These are phyloP conservation scores for Clanis bilineata DNA, from an alignment of 2,888 invertebrate genomes.

Conservation along the genomic window DNA sequence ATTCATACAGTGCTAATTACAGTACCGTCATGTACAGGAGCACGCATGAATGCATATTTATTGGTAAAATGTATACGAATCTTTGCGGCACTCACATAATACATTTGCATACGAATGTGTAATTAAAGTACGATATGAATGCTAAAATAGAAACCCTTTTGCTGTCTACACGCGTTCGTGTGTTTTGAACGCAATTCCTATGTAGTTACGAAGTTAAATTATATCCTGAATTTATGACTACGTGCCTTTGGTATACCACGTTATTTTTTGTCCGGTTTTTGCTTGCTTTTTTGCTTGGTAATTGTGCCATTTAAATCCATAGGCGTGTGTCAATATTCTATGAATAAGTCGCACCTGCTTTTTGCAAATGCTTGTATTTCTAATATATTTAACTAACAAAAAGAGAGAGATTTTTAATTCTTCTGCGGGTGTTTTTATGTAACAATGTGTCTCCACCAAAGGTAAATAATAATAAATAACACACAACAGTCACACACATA, in stretches of 20 bases:
- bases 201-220: constrained; percentile 9
- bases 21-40: constrained; percentile 64
- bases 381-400: too few species aligned
- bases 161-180: constrained; percentile 14
- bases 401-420: too few species aligned
- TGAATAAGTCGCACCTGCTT: background rate
- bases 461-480: too few species aligned
- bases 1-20: constrained; percentile 74
- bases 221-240: constrained; percentile 2
- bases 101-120: constrained; percentile 80
- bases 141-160: constrained; percentile 57
- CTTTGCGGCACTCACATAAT: constrained; percentile 69
- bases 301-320: background rate
- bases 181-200: constrained; percentile 15
- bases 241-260: background rate
- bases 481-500: too few species aligned
- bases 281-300: background rate
- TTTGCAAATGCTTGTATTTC: background rate
- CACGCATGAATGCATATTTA: constrained; percentile 74
- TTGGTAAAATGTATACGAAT: constrained; percentile 65
- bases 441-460: too few species aligned
- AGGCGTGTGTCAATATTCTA: background rate
- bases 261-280: background rate
- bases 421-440: too few species aligned
- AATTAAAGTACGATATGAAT: constrained; percentile 76